phyloP scores from a whole-genome alignment of 1,140 invertebrate genomes.

The Pogonomyrmex barbatus region DNA sequence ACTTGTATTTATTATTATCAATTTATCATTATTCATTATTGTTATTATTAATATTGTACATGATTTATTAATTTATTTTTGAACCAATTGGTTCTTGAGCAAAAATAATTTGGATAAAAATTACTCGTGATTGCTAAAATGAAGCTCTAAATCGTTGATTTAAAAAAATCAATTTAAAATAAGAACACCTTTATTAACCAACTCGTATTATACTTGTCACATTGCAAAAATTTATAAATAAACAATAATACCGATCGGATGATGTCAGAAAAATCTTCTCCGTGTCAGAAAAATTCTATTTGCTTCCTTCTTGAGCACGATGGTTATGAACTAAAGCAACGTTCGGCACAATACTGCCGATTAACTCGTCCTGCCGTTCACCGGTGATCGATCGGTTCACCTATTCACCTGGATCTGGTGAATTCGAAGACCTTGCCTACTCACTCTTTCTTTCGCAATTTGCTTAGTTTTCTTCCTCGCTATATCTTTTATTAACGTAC shows the following conservation, averaged over 20 bases:
- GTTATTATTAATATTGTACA: background rate
- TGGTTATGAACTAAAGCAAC: background rate
- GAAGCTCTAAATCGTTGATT: background rate
- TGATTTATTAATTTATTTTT: background rate
- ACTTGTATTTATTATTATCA: too few relatives aligned
- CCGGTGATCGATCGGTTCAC: conserved; percentile 50
- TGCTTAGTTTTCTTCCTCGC: background rate
- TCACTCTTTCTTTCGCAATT: conserved; percentile 31
- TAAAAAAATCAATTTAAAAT: background rate
- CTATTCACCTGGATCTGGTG: conserved; percentile 46
- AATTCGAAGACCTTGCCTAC: conserved; percentile 24
- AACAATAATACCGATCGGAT: background rate
- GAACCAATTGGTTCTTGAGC: background rate
- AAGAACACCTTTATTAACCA: background rate
- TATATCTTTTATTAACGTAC: background rate
- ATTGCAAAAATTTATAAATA: background rate
- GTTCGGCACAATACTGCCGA: conserved; percentile 8
- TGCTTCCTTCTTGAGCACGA: background rate
- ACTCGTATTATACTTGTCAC: background rate
- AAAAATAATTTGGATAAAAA: background rate
- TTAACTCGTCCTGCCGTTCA: conserved; percentile 30
- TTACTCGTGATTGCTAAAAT: background rate
- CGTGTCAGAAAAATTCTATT: background rate
- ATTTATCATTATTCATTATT: background rate
- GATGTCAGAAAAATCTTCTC: background rate